Evolutionary conservation across 1,140 invertebrate genomes (phyloP).

Genomic region (Orussus abietinus): DNA sequence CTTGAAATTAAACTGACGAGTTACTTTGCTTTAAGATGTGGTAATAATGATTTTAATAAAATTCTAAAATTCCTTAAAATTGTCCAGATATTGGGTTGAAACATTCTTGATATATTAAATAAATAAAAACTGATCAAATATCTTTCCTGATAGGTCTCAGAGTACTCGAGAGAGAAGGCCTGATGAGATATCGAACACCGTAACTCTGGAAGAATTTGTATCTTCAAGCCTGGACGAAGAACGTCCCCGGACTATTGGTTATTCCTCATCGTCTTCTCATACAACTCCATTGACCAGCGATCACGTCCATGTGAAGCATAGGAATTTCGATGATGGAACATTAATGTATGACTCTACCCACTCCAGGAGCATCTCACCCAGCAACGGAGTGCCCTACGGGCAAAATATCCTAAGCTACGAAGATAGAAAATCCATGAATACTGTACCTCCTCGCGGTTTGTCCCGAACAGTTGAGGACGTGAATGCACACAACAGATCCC

Average conservation of each 20-base stretch:
- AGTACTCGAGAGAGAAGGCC: constrained; percentile 23
- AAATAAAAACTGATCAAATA: no score
- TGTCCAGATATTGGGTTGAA: no score
- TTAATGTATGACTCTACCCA: no score
- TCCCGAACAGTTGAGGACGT: background rate
- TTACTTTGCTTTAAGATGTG: no score
- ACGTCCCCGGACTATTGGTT: constrained; percentile 34
- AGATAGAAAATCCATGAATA: constrained; percentile 20
- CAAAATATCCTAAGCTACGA: constrained; percentile 27
- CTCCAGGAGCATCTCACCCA: constrained; percentile 13
- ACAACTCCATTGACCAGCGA: constrained; percentile 32
- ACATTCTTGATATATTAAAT: no score
- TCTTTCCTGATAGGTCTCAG: no score
- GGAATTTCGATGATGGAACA: constrained; percentile 28
- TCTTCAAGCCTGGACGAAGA: constrained; percentile 68
- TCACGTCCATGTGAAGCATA: constrained; percentile 35
- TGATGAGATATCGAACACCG: constrained; percentile 53
- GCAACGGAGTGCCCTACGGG: constrained; percentile 29
- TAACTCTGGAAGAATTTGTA: constrained; percentile 73
- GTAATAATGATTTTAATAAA: no score
- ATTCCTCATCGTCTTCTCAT: constrained; percentile 20
- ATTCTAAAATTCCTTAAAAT: no score
- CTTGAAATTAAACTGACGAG: no score
- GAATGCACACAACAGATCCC: no score
- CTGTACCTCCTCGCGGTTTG: constrained; percentile 2